Evolutionary conservation across 2,797 vertebrate species (phyloP).

Genomic region (Antennarius maculatus): DNA sequence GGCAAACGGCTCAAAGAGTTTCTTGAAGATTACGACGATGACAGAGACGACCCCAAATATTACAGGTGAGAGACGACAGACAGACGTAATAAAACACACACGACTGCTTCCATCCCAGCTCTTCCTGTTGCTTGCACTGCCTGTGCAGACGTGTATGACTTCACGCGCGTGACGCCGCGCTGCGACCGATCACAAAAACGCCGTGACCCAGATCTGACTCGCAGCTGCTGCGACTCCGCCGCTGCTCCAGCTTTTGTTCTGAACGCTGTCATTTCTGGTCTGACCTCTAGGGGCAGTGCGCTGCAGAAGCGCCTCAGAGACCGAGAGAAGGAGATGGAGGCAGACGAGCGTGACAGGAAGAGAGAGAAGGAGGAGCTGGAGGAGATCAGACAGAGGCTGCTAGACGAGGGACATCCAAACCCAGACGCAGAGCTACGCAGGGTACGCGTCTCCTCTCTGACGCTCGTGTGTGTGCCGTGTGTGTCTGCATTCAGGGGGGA

Average conservation of each 20-base stretch:
- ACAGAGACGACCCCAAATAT: constrained; percentile 97
- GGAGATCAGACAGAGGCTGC: constrained; percentile 95
- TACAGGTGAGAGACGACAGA: constrained; percentile 84
- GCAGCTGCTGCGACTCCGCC: constrained; percentile 37
- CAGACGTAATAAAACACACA: background rate
- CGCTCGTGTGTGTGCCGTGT: constrained; percentile 14
- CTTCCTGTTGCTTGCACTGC: background rate
- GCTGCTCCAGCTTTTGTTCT: constrained; percentile 66
- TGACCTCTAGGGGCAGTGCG: constrained; percentile 91
- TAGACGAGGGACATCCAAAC: constrained; percentile 98
- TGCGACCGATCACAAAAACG: constrained; percentile 1
- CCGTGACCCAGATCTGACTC: constrained; percentile 49
- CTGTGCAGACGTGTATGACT: background rate
- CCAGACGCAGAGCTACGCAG: constrained; percentile 97
- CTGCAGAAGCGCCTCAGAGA: constrained; percentile 98
- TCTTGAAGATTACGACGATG: constrained; percentile 98
- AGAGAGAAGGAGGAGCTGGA: constrained; percentile 98
- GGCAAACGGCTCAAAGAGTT: constrained; percentile 98
- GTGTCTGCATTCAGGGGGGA: constrained; percentile 19
- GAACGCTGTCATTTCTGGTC: constrained; percentile 58
- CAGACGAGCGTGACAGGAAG: constrained; percentile 97
- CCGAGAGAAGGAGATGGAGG: constrained; percentile 97
- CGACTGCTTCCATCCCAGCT: background rate
- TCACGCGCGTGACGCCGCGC: background rate
- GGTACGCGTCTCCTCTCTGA: constrained; percentile 72